Base-by-base conservation (phyloP, 2,797 vertebrate species). In the Hybognathus amarus region DNA sequence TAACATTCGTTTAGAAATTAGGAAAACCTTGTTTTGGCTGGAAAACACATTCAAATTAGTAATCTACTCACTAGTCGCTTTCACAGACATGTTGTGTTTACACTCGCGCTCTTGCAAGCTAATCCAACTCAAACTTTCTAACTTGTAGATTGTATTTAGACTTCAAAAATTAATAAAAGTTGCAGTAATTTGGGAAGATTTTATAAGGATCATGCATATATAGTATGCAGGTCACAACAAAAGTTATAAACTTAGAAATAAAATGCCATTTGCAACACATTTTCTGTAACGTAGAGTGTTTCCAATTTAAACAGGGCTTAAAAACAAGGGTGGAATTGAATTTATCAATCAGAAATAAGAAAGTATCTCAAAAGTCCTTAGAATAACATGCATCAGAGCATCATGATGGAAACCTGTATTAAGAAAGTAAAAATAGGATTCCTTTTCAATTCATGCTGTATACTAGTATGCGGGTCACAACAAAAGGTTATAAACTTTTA, bases 31-130 rank as follows among this genome's bases (percentile, higher is more conserved):
- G 64, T 67, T 52, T 83, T 27, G 59, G 3, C 77, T 80, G 77
- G 64, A 70, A 83, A 85, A 87, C 6, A 82, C 59, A 79, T 82
- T 79, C 77, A 61, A 86, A 47, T 24, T 3, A 17, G 69, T 30
- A 75, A 61, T 30, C 13, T 30, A 63, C 59, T 63, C 61, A 30
- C 27, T 30, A 30, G 27, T 30, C 61, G 13, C 61, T 63, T 63
- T 30, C 10, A 30, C 27, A 63, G 61, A 27, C 61, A 63, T 0
- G 61, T 17, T 30, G 61, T 17, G 13, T 63, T 63, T 63, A 30
- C 22, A 59, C 22, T 59, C 1, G 1, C 22, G 10, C 54, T 59
- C 54, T 24, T 12, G 4, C 22, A 59, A 59, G 24, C 24, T 30
- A 63, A 63, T 63, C 24, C 59, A 63, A 63, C 27, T 30, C 61